Conservation (phyloP, 2,797 vertebrate genomes). For the Iguana delicatissima region DNA sequence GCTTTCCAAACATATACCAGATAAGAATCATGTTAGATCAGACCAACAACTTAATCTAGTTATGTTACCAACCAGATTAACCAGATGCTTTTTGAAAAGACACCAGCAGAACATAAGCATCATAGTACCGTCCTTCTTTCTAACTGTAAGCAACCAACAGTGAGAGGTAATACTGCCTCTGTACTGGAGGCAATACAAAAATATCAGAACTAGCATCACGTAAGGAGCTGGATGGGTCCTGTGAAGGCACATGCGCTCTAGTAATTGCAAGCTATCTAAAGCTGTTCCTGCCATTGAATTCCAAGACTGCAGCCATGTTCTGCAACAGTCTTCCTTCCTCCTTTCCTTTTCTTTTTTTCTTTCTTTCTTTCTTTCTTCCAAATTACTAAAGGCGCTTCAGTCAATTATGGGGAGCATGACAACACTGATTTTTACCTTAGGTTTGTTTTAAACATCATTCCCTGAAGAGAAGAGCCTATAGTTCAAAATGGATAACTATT, state of each 20-base stretch:
- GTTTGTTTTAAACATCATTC: neutral
- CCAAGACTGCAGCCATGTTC: neutral
- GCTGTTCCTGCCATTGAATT: neutral
- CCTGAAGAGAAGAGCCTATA: neutral
- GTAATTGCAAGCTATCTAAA: neutral
- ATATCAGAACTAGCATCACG: neutral
- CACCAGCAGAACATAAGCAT: neutral
- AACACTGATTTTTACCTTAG: neutral
- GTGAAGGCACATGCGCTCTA: too few relatives aligned
- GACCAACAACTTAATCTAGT: neutral
- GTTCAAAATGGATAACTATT: slow-evolving; percentile 1
- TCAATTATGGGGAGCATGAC: neutral
- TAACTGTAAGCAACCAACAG: neutral
- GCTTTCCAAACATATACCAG: neutral
- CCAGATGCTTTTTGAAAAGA: neutral
- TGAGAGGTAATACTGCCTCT: neutral
- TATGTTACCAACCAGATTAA: neutral
- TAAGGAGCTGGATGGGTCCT: neutral
- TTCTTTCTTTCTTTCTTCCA: neutral
- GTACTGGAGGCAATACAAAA: neutral
- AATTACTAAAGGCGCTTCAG: neutral
- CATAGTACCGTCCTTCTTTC: neutral
- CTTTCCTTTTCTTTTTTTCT: neutral
- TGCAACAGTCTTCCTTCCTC: neutral
- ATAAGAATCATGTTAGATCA: neutral